Conservation (phyloP, 2,113 vertebrate species). For the Pao palembangensis region DNA sequence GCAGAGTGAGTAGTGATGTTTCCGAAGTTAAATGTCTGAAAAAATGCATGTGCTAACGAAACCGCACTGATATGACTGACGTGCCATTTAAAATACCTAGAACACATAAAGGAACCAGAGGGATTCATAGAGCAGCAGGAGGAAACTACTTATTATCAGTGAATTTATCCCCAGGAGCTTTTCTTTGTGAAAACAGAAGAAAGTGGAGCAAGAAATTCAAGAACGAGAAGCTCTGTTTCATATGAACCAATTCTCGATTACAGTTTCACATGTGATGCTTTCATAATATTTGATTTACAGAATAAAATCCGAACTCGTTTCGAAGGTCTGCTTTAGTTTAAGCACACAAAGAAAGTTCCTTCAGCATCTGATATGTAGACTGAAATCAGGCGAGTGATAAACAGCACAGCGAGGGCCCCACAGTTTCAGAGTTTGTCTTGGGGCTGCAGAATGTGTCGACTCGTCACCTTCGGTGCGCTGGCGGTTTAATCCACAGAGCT, state of each 20-base stretch:
- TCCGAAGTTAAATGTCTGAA: neutral
- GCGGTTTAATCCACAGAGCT: conserved; percentile 51
- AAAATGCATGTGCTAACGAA: neutral
- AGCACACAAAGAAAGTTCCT: neutral
- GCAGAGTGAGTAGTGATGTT: conserved; percentile 19
- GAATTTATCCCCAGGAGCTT: conserved; percentile 47
- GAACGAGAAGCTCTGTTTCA: neutral
- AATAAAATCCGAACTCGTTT: no score
- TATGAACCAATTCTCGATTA: neutral
- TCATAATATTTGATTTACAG: no score
- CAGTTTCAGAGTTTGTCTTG: conserved; percentile 23
- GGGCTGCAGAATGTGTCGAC: conserved; percentile 46
- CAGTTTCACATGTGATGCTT: neutral
- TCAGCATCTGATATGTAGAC: conserved; percentile 40
- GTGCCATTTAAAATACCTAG: conserved; percentile 22
- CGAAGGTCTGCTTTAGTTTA: no score
- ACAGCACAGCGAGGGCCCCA: conserved; percentile 12
- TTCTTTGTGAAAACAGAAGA: conserved; percentile 23
- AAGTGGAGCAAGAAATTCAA: conserved; percentile 3
- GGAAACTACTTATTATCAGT: conserved; percentile 39
- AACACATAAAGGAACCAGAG: conserved; percentile 24
- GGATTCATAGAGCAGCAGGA: conserved; percentile 31
- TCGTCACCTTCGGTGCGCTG: conserved; percentile 35
- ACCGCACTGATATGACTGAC: conserved; percentile 23
- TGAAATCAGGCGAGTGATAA: conserved; percentile 15